A percentile compares a stretch with the other conserved stretches of the same genome.
Evolutionary conservation across 2,113 vertebrate genomes (phyloP).

Genomic region (Columba janthina): DNA sequence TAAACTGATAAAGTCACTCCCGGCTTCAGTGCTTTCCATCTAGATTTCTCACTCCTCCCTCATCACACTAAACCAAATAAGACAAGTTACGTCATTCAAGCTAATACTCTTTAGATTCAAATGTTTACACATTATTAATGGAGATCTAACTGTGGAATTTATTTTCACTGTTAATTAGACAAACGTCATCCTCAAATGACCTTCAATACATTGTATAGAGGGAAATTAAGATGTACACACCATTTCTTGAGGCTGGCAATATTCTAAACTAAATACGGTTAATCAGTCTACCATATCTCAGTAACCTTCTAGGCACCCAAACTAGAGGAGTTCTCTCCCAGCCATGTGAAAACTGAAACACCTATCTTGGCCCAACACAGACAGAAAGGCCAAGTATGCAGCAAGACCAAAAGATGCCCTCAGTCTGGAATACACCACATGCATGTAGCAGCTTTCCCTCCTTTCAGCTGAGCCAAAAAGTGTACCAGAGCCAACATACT

Average conservation of each 20-base stretch:
- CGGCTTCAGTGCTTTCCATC: not conserved
- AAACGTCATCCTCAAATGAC: not conserved
- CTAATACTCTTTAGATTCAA: not conserved
- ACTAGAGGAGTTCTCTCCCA: not conserved
- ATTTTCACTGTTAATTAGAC: conserved; percentile 4
- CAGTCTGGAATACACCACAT: not conserved
- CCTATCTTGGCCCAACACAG: not conserved
- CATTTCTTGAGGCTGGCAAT: not conserved
- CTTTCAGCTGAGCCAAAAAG: not conserved
- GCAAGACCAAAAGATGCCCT: not conserved
- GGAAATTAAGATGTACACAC: not conserved
- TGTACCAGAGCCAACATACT: not conserved
- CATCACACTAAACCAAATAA: not conserved
- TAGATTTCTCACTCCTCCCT: not conserved
- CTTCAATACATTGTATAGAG: not conserved
- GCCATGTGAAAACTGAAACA: not conserved
- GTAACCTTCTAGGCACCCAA: not conserved
- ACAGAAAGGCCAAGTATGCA: not conserved
- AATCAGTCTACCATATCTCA: not conserved
- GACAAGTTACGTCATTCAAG: not conserved
- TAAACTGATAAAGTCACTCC: not conserved
- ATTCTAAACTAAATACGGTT: not conserved
- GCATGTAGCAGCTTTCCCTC: not conserved
- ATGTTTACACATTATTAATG: not conserved
- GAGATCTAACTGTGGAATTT: conserved; percentile 20